These are phyloP conservation scores for Trichopoda pennipes DNA, from an alignment of 2,888 invertebrate species.

Conservation along the genomic window DNA sequence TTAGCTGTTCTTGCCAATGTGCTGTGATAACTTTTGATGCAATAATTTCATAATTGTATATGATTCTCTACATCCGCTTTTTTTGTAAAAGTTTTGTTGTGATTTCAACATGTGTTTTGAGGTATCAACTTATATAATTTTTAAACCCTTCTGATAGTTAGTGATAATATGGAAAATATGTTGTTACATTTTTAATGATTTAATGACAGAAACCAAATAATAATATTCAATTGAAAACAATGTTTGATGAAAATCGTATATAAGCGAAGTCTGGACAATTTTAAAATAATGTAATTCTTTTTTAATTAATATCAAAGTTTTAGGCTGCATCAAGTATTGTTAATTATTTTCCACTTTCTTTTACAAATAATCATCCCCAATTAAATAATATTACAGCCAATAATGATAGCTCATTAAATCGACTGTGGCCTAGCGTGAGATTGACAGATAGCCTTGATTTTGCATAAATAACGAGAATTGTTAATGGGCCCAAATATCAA, in stretches of 20 bases:
- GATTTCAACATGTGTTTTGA: slow-evolving; percentile 51
- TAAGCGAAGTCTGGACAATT: background rate
- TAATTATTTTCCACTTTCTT: too few species aligned
- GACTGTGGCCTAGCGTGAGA: too few species aligned
- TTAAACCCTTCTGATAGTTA: slow-evolving; percentile 17
- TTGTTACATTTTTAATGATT: slow-evolving; percentile 26
- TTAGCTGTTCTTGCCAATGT: slow-evolving; percentile 12
- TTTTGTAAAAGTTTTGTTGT: slow-evolving; percentile 36
- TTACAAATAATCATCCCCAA: too few species aligned
- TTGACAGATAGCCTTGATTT: too few species aligned
- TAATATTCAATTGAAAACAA: slow-evolving; percentile 19
- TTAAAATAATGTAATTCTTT: background rate
- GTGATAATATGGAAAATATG: slow-evolving; percentile 15
- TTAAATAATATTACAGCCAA: too few species aligned
- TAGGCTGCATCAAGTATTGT: too few species aligned
- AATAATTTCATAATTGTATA: slow-evolving; percentile 57
- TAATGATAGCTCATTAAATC: too few species aligned
- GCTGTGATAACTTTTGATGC: slow-evolving; percentile 39
- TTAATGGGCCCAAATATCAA: too few species aligned
- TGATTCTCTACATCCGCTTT: slow-evolving; percentile 35
- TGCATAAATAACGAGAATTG: too few species aligned
- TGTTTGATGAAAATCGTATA: background rate
- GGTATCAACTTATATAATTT: background rate
- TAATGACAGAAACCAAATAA: slow-evolving; percentile 5
- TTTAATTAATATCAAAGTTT: background rate